phyloP scores from a whole-genome alignment of 2,888 invertebrate species.

The Aelia acuminata region DNA sequence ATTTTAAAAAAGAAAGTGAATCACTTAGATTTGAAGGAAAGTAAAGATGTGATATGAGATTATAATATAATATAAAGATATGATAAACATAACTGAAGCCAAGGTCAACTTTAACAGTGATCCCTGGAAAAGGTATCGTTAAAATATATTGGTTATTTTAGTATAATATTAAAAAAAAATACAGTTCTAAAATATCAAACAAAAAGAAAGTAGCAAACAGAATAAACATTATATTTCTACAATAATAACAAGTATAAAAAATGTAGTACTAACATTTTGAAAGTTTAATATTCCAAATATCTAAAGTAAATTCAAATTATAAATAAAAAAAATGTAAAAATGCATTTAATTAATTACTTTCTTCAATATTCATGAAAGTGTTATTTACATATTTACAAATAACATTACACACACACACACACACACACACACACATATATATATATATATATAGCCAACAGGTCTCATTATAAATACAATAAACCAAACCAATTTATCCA shows the following conservation, averaged over 20 bases:
- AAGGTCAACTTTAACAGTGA: not conserved
- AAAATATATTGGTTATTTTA: not conserved
- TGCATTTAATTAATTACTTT: not conserved
- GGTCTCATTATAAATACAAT: too few relatives aligned
- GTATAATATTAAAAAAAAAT: not conserved
- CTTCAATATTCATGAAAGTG: not conserved
- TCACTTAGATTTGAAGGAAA: too few relatives aligned
- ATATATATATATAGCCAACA: too few relatives aligned
- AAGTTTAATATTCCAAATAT: not conserved
- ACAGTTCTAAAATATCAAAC: not conserved
- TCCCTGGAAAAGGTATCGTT: not conserved
- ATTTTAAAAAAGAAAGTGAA: too few relatives aligned
- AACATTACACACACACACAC: too few relatives aligned
- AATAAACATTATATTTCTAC: constrained; percentile 41
- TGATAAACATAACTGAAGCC: too few relatives aligned
- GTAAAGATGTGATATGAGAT: too few relatives aligned
- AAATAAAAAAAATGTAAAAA: constrained; percentile 20
- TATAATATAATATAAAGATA: too few relatives aligned
- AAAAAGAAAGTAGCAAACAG: not conserved
- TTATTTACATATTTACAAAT: constrained; percentile 42
- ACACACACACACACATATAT: too few relatives aligned
- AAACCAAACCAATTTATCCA: not conserved
- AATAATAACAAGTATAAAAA: constrained; percentile 42
- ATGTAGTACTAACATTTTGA: not conserved
- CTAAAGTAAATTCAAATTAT: constrained; percentile 5